Evolutionary conservation across 2,797 vertebrate genomes (phyloP).

Genomic region (Arctocebus calabarensis): DNA sequence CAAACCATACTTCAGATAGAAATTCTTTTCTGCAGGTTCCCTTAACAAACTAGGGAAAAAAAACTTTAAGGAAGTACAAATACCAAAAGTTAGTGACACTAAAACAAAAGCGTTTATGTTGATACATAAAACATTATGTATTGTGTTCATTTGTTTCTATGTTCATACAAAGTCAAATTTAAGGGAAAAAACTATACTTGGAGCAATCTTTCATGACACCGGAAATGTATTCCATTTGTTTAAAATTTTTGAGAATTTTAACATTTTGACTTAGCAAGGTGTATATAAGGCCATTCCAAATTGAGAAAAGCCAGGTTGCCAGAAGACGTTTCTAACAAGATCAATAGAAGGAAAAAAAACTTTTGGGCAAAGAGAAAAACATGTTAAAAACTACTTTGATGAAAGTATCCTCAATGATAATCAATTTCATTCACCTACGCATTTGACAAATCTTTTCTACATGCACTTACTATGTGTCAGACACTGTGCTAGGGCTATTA

Average conservation of each 20-base stretch:
- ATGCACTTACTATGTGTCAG: background rate
- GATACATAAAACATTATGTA: too few species aligned
- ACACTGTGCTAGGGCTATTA: background rate
- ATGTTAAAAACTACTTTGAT: constrained; percentile 3
- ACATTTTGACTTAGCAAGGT: constrained; percentile 30
- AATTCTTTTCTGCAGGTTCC: constrained; percentile 12
- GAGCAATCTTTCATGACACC: constrained; percentile 23
- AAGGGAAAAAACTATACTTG: constrained; percentile 29
- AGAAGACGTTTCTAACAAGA: constrained; percentile 28
- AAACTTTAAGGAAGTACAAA: background rate
- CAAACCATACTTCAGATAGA: background rate
- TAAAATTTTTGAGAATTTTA: constrained; percentile 27
- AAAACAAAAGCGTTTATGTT: constrained; percentile 21
- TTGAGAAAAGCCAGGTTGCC: background rate
- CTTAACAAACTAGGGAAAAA: constrained; percentile 24
- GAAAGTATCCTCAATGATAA: constrained; percentile 26
- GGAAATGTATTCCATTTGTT: constrained; percentile 26
- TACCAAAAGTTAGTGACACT: constrained; percentile 36
- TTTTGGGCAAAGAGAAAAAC: constrained; percentile 47
- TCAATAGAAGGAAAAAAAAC: background rate
- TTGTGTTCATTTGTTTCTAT: constrained; percentile 20
- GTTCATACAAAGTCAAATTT: constrained; percentile 51
- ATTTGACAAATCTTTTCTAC: background rate
- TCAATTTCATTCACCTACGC: constrained; percentile 52
- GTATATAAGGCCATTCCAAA: background rate